Evolutionary conservation across 2,113 vertebrate species (phyloP), one percentile per base, ranked within the genome.

Genomic region (Clarias magur): DNA sequence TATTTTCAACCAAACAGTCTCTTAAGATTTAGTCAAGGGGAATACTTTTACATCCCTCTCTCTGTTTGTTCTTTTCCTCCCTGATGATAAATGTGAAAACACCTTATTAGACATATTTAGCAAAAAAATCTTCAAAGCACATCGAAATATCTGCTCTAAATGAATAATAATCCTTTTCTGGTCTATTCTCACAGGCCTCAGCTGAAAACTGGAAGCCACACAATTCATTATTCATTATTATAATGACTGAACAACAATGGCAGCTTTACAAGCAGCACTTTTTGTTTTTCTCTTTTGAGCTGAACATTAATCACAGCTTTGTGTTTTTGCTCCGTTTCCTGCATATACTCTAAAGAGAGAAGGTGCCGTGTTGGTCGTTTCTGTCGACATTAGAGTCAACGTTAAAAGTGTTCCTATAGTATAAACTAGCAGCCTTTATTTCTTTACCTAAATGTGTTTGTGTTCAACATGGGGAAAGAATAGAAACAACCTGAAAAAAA

Each of bases 41-140:
- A 27, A 79, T 30, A 16, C 15, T 27, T 76, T 56, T 56, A 9
- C 3, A 79, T 34, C 27, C 3, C 21, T 25, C 27, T 76, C 23
- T 68, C 17, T 68, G 25, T 34, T 30, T 23, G 6, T 48, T 27
- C 15, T 34, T 59, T 30, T 57, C 25, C 10, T 56, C 23, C 53
- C 48, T 84, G 10, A 81, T 25, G 54, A 78, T 27, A 30, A 79
- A 30, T 12, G 48, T 48, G 48, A 48, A 48, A 63, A 79, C 15
- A 30, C 54, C 57, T 30, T 80, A 59, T 30, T 34, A 59, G 1
- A 34, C 4, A 59, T 19, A 57, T 59, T 59, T 27, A 59, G 34
- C n/a, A 59, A 57, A 80, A 80, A 57, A 15, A n/a, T 83, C 48
- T 59, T 80, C 78, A 80, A 80, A 80, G 78, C 27, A n/a, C 73